Base-by-base conservation (phyloP, 1,140 invertebrate species). In the Belonocnema kinseyi region DNA sequence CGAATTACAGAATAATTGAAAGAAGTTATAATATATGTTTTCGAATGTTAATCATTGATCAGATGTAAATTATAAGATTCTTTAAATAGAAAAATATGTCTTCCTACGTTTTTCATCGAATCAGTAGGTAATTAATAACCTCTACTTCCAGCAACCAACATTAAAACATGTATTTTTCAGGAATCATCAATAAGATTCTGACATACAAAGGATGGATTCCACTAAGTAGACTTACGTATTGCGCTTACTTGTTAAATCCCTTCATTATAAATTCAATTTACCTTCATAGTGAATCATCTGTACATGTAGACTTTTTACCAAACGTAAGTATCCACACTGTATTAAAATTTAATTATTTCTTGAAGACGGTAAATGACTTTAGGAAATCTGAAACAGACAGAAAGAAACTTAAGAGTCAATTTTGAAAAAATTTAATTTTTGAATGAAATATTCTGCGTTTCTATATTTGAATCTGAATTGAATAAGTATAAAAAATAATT, bases 211-310 rank as follows among this genome's bases (percentile, higher is more conserved):
- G 81, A 0, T 93, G 89, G 89, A 76, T 93, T 50, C 93, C 92
- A 19, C 71, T 93, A 5, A 92, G 92, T 72, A 90, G 89, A 84
- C 78, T 93, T 50, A 92, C 92, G 0, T 93, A 90, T 66, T 90
- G 90, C 71, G 89, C 89, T 51, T 93, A 93, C 84, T 85, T 93
- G 1, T n/a, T 93, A 14, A 93, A 93, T 86, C 92, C 93, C 8
- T 85, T 93, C 17, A 51, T 92, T 7, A 88, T 91, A 77, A 83
- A 79, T 82, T 87, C 86, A 0, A 74, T 89, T 46, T 87, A 84
- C 46, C 74, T 89, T 50, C 54, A 81, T 7, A 80, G 78, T 21
- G 86, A 87, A 75, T 80, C 82, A 0, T 3, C 82, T 0, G 0
- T 71, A 0, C 87, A 88, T 56, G 21, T 88, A 1, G 89, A 91